Evolutionary conservation across 2,797 vertebrate genomes (phyloP), one percentile per base, ranked within the genome.

Genomic region (Hylomyscus alleni): DNA sequence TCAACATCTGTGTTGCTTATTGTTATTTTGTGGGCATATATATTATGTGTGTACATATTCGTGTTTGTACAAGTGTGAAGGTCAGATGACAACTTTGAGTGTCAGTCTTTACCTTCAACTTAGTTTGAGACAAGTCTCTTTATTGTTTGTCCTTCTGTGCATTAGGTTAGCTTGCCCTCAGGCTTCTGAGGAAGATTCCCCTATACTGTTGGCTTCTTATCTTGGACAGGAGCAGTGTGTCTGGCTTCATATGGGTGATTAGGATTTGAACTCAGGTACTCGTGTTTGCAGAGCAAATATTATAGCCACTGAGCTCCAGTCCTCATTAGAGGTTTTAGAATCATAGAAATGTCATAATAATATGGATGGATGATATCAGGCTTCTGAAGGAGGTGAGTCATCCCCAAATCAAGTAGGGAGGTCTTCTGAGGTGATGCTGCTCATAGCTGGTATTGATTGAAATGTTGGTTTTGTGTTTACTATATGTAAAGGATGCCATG

Each of bases 381-480:
- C 50, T 73, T 37, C 37, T 60, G 50, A 85, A 4, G 31, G 1
- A 3, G 13, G 10, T 47, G 26, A n/a, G n/a, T 73, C 80, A 86
- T 60, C 34, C 44, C 26, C 2, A 60, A 85, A 60, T 47, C n/a
- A 75, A 80, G 87, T 12, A 20, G 6, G 52, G 90, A 97, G 92
- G 93, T 40, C 85, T 97, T 94, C 90, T 97, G 88, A 94, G 97
- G 75, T 93, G 75, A 97, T 52, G 65, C 47, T 94, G 24, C n/a
- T 89, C 80, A 24, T 58, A 84, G 50, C 77, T 94, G 94, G 69
- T 69, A 90, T 76, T 94, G 77, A 93, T 69, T 92, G 69, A 94
- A 93, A 81, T 93, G 94, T 92, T 92, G 97, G 85, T 94, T 97
- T 97, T 93, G 54, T 94, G 67, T 44, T 97, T 96, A 97, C 96